These are phyloP conservation scores for Eupsittula cactorum DNA, from an alignment of 2,113 vertebrate genomes.

Conservation along the genomic window DNA sequence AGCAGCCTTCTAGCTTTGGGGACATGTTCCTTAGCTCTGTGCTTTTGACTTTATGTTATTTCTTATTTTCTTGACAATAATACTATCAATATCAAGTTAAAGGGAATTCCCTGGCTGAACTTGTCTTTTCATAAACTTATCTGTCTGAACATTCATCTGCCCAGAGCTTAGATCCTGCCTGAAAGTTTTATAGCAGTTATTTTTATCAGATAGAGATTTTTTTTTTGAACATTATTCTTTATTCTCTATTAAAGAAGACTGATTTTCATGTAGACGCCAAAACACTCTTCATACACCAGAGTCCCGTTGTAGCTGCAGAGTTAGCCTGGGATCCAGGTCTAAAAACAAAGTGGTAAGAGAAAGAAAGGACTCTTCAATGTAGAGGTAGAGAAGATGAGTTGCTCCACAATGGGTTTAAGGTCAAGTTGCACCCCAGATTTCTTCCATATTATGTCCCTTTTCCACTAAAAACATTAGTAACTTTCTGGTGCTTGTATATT, in stretches of 20 bases:
- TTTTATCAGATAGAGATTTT: neutral
- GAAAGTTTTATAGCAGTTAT: neutral
- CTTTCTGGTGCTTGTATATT: neutral
- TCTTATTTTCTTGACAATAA: constrained; percentile 28
- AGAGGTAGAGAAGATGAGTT: neutral
- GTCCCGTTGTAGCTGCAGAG: neutral
- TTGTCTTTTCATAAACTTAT: constrained; percentile 17
- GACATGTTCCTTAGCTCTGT: neutral
- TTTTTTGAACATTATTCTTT: neutral
- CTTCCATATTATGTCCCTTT: neutral
- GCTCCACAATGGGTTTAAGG: neutral
- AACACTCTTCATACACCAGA: neutral
- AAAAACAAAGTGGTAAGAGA: neutral
- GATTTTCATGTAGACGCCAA: neutral
- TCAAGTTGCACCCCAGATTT: neutral
- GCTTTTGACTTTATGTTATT: constrained; percentile 21
- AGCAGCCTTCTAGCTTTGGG: neutral
- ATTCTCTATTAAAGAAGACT: neutral
- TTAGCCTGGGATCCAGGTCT: neutral
- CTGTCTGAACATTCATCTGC: constrained; percentile 35
- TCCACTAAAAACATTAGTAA: neutral
- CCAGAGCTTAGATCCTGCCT: constrained; percentile 11
- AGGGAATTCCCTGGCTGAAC: constrained; percentile 45
- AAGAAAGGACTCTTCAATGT: neutral
- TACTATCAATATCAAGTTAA: constrained; percentile 34